Conservation (phyloP, 2,888 invertebrate species). For the Drosophila mulleri region DNA sequence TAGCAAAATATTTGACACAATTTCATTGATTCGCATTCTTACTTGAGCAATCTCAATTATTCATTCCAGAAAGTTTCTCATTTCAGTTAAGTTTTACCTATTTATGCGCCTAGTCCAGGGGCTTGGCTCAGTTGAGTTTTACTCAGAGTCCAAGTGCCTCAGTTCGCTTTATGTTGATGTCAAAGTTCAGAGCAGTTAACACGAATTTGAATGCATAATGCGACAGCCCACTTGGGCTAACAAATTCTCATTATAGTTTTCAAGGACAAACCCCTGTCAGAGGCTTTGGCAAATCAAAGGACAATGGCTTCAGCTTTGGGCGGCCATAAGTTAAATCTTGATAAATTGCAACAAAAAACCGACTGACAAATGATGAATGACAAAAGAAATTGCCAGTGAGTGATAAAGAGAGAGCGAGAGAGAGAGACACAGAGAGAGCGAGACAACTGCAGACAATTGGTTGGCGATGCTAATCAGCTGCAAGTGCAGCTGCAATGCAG, state of each 20-base stretch:
- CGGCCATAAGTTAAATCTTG: slow-evolving; percentile 71
- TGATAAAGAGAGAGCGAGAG: neutral
- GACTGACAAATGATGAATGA: slow-evolving; percentile 75
- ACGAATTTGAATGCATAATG: neutral
- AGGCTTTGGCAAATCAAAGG: slow-evolving; percentile 26
- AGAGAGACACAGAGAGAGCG: neutral
- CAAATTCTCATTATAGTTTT: slow-evolving; percentile 6
- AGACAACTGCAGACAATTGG: neutral
- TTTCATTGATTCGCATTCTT: too few species aligned
- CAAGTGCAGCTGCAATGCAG: slow-evolving; percentile 27
- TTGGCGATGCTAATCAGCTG: neutral
- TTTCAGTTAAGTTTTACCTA: neutral
- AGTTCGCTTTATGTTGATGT: neutral
- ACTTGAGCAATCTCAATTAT: too few species aligned
- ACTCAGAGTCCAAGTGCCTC: neutral
- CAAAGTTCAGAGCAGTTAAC: neutral
- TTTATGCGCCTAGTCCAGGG: neutral
- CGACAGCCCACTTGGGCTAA: neutral
- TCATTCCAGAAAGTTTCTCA: neutral
- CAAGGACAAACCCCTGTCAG: slow-evolving; percentile 23
- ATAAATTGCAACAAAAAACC: slow-evolving; percentile 73
- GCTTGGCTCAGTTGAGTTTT: neutral
- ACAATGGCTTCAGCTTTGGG: slow-evolving; percentile 41
- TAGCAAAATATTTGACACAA: too few species aligned
- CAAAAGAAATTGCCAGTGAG: slow-evolving; percentile 61